Conservation (phyloP, 1,140 invertebrate species). For the Drosophila sturtevanti region DNA sequence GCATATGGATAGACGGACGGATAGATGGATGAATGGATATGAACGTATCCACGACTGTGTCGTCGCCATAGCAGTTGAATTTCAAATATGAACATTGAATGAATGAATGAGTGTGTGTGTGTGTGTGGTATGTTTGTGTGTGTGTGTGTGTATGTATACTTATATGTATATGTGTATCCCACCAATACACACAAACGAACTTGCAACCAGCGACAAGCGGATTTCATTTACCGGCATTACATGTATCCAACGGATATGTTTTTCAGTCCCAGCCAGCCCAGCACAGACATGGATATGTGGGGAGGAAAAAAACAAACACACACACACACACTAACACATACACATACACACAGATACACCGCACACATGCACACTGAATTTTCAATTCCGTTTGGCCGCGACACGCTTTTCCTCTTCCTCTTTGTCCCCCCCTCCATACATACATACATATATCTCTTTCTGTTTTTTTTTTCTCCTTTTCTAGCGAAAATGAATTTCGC, state of each 20-base stretch:
- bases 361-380: conserved; percentile 53
- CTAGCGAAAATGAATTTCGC: conserved; percentile 71
- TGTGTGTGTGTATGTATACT: neutral
- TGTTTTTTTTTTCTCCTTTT: conserved; percentile 20
- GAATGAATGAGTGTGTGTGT: conserved; percentile 61
- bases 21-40: conserved; percentile 22
- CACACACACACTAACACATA: conserved; percentile 34
- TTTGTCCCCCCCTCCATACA: neutral
- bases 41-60: conserved; percentile 45
- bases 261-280: conserved; percentile 63
- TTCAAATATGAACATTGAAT: conserved; percentile 68
- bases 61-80: conserved; percentile 77
- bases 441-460: neutral
- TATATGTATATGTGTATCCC: no score
- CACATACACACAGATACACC: conserved; percentile 25
- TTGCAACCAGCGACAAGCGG: conserved; percentile 66
- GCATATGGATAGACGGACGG: conserved; percentile 32
- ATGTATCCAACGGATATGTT: conserved; percentile 80
- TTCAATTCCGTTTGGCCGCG: conserved; percentile 79
- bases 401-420: conserved; percentile 48
- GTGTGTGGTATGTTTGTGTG: conserved; percentile 15
- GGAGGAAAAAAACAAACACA: conserved; percentile 24
- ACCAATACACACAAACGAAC: conserved; percentile 8
- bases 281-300: conserved; percentile 73
- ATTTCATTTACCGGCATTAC: conserved; percentile 81